A percentile compares a stretch with the other conserved stretches of the same genome.
Evolutionary conservation across 2,888 invertebrate genomes (phyloP).

Genomic region (Hyposoter dolosus): DNA sequence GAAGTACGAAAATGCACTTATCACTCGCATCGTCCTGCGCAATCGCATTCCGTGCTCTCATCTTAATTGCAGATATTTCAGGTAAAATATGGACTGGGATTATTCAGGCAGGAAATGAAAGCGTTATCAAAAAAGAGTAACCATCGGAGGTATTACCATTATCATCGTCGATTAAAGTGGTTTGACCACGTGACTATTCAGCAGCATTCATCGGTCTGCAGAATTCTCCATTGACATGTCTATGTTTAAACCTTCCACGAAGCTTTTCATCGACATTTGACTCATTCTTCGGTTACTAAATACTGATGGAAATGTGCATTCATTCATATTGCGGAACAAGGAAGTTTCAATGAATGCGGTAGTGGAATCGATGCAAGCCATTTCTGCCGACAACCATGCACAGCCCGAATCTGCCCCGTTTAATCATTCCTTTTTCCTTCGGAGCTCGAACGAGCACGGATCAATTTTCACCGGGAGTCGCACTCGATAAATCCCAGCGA

Average conservation of each 20-base stretch:
- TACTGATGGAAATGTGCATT: conserved; percentile 9
- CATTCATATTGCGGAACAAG: neutral
- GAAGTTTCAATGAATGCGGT: conserved; percentile 22
- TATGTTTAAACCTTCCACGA: conserved; percentile 31
- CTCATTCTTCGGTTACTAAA: neutral
- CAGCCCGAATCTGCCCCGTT: conserved; percentile 41
- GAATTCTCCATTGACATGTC: conserved; percentile 25
- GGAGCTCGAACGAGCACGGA: conserved; percentile 26
- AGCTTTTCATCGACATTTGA: neutral
- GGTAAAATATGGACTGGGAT: neutral
- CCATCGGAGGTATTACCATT: neutral
- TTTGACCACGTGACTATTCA: conserved; percentile 14
- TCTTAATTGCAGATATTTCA: conserved; percentile 14
- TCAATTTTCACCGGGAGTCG: conserved; percentile 58
- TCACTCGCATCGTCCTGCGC: neutral
- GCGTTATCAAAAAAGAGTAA: neutral
- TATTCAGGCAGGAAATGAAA: conserved; percentile 27
- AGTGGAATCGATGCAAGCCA: conserved; percentile 37
- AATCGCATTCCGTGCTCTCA: neutral
- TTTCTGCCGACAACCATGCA: conserved; percentile 33
- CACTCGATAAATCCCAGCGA: conserved; percentile 60
- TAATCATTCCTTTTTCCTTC: conserved; percentile 46
- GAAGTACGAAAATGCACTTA: neutral
- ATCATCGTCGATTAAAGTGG: conserved; percentile 32
- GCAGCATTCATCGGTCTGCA: conserved; percentile 12